A percentile compares a stretch with the other conserved stretches of the same genome.
These are phyloP conservation scores for Colletes latitarsis DNA, from an alignment of 1,140 invertebrate species.

Conservation along the genomic window DNA sequence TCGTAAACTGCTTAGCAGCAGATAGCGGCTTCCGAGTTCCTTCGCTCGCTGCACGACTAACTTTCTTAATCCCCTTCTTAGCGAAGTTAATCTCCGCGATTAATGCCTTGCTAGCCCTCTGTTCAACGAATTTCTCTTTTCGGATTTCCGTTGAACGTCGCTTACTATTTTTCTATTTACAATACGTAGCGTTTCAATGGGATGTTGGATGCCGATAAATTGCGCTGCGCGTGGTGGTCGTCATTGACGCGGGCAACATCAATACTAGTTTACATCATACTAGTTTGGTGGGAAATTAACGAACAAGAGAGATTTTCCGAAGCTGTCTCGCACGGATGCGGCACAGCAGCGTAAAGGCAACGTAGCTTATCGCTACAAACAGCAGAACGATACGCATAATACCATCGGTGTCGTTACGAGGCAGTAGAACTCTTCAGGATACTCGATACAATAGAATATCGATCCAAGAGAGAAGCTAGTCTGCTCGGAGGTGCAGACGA, in stretches of 20 bases:
- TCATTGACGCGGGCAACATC: no score
- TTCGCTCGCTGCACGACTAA: slow-evolving; percentile 48
- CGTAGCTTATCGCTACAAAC: slow-evolving; percentile 48
- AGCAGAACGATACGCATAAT: slow-evolving; percentile 64
- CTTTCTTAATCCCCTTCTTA: slow-evolving; percentile 70
- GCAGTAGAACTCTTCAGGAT: slow-evolving; percentile 52
- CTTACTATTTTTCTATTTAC: neutral
- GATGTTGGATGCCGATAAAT: no score
- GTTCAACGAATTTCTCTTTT: slow-evolving; percentile 3
- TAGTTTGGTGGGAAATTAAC: no score
- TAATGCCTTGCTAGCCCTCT: slow-evolving; percentile 58
- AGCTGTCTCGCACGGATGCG: no score
- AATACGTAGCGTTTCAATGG: no score
- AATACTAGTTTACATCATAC: no score
- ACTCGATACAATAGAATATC: slow-evolving; percentile 69
- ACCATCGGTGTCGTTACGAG: slow-evolving; percentile 58
- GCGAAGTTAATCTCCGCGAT: slow-evolving; percentile 66
- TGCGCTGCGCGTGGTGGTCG: no score
- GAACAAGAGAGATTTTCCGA: no score
- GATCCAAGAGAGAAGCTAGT: slow-evolving; percentile 51
- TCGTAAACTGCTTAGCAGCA: slow-evolving; percentile 62
- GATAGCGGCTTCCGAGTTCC: slow-evolving; percentile 59
- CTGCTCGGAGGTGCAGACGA: slow-evolving; percentile 41
- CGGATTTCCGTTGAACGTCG: slow-evolving; percentile 1
- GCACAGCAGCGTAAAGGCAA: neutral